These are phyloP conservation scores for Pituophis catenifer DNA, from an alignment of 2,113 vertebrate species.

Conservation along the genomic window DNA sequence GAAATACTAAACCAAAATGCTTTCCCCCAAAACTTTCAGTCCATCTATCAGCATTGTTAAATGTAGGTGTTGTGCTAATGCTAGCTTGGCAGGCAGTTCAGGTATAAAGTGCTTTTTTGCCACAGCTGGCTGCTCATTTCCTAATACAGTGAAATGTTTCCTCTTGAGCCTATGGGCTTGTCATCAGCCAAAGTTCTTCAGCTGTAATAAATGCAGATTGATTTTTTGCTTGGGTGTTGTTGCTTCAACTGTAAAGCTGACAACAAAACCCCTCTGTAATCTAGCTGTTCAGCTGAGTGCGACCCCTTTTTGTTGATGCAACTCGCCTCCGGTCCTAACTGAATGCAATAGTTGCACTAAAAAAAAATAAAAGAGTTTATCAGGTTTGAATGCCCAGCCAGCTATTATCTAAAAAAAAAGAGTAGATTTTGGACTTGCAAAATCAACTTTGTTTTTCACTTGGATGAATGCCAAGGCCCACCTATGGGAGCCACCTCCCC, in stretches of 20 bases:
- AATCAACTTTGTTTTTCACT: neutral
- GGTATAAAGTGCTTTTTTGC: neutral
- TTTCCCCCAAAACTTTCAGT: neutral
- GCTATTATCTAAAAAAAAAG: neutral
- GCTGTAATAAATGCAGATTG: constrained; percentile 11
- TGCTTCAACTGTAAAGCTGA: neutral
- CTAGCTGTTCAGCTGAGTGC: constrained; percentile 1
- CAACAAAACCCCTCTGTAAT: constrained; percentile 14
- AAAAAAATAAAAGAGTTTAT: neutral
- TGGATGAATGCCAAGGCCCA: neutral
- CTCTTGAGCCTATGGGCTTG: neutral
- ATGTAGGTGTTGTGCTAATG: fast-evolving
- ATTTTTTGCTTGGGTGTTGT: neutral
- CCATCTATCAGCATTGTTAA: neutral
- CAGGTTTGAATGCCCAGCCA: neutral
- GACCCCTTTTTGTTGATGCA: neutral
- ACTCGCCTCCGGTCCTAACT: neutral
- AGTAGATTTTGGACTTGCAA: neutral
- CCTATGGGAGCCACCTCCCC: neutral
- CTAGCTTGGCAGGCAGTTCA: neutral
- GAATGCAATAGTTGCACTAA: neutral
- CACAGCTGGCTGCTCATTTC: constrained; percentile 26
- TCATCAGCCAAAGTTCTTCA: neutral
- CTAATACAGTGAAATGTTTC: neutral
- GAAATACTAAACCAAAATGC: neutral